phyloP scores from a whole-genome alignment of 2,113 vertebrate genomes.

The Acanthisitta chloris region DNA sequence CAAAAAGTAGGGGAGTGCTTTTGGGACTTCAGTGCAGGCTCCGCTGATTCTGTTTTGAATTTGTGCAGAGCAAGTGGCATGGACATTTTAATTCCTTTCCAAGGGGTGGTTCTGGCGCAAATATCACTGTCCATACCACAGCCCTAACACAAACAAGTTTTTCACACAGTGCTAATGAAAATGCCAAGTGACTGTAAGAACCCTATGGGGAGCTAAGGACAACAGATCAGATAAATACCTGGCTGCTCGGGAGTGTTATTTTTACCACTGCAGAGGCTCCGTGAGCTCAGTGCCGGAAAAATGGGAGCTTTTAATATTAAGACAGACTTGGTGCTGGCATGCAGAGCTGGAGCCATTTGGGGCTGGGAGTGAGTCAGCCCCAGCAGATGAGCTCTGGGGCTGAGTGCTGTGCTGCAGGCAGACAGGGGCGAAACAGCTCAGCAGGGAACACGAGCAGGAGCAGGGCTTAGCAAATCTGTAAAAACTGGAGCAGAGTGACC shows the following conservation, averaged over 20 bases:
- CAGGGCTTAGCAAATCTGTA: not conserved
- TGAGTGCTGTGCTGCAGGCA: not conserved
- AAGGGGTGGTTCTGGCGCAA: not conserved
- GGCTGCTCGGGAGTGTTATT: conserved; percentile 45
- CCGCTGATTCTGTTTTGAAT: conserved; percentile 30
- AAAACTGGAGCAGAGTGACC: not conserved
- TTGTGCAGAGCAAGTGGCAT: not conserved
- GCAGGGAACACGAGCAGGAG: not conserved
- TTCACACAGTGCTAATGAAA: conserved; percentile 47
- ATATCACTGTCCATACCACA: conserved; percentile 8
- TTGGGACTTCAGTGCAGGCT: not conserved
- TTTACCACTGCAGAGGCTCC: not conserved
- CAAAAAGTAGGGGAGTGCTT: not conserved
- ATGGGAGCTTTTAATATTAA: conserved; percentile 14
- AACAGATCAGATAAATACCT: conserved; percentile 56
- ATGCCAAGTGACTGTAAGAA: conserved; percentile 22
- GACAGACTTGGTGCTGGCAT: not conserved
- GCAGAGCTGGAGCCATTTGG: not conserved
- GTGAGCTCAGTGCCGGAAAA: conserved; percentile 38
- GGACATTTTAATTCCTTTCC: conserved; percentile 39
- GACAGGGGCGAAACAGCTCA: not conserved
- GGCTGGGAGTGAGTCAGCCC: conserved; percentile 3
- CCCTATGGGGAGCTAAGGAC: conserved; percentile 31
- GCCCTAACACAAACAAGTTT: conserved; percentile 49
- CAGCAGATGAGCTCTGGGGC: not conserved